Conservation (phyloP, 2,113 vertebrate species). For the Tychaedon coryphoeus region DNA sequence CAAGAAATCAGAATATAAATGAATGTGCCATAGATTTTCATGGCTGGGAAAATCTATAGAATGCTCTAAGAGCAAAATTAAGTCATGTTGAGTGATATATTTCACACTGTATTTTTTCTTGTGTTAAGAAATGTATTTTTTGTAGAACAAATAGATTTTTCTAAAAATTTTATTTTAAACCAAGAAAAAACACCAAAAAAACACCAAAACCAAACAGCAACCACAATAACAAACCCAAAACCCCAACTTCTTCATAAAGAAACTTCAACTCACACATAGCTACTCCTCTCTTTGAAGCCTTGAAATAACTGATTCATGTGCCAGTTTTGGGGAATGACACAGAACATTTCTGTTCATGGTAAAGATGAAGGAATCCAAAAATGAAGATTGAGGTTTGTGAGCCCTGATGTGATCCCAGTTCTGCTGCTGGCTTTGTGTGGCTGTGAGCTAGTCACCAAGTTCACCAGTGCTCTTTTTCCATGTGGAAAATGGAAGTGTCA, state of each 20-base stretch:
- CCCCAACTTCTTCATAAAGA: fast-evolving
- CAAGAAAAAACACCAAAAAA: fast-evolving
- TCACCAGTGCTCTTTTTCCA: background rate
- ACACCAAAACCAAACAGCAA: fast-evolving
- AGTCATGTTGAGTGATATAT: background rate
- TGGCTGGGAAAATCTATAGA: background rate
- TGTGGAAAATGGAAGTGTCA: background rate
- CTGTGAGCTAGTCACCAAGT: background rate
- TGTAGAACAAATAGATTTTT: background rate
- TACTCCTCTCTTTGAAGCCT: background rate
- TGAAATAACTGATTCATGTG: background rate
- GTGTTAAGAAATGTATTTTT: background rate
- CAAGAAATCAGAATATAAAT: background rate
- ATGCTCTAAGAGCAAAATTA: background rate
- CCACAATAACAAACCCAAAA: background rate
- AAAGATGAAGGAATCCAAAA: background rate
- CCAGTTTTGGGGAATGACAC: background rate
- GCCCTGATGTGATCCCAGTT: background rate
- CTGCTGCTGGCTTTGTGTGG: background rate
- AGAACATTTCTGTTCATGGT: background rate
- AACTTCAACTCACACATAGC: background rate
- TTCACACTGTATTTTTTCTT: background rate
- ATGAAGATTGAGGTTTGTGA: background rate
- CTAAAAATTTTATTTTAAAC: too few relatives aligned
- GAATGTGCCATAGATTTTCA: background rate